Percentiles rank a stretch among this genome's conserved stretches.
phyloP scores from a whole-genome alignment of 2,888 invertebrate genomes.

The Drosophila merina region DNA sequence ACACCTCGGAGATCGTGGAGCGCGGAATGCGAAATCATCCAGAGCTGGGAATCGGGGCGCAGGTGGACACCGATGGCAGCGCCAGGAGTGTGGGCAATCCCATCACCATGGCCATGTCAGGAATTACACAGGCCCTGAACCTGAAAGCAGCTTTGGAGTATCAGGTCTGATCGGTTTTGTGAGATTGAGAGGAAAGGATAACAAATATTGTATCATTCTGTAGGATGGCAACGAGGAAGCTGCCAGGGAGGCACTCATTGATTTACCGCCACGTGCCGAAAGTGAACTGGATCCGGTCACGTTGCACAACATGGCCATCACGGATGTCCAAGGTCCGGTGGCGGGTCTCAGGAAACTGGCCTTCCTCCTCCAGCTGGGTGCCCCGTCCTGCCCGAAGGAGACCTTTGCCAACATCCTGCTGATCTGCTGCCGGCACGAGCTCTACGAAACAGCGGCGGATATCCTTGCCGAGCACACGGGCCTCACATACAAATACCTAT shows the following conservation, averaged over 20 bases:
- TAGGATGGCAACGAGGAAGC: constrained; percentile 90
- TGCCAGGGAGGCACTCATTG: constrained; percentile 93
- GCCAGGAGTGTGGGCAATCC: constrained; percentile 92
- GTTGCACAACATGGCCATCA: constrained; percentile 97
- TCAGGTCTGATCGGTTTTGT: background rate
- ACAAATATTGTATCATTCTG: background rate
- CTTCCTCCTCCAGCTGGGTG: constrained; percentile 97
- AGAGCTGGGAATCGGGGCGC: constrained; percentile 98
- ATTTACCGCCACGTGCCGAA: constrained; percentile 96
- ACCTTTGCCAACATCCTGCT: constrained; percentile 98
- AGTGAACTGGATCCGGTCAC: constrained; percentile 99
- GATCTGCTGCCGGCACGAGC: constrained; percentile 98
- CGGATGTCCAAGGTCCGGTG: constrained; percentile 96
- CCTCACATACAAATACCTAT: constrained; percentile 96
- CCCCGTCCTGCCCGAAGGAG: constrained; percentile 94
- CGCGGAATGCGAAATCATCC: constrained; percentile 98
- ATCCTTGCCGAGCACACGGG: constrained; percentile 98
- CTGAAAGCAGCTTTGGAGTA: constrained; percentile 98
- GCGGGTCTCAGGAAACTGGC: constrained; percentile 92
- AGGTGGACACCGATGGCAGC: constrained; percentile 89
- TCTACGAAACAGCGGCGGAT: constrained; percentile 98
- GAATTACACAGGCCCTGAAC: constrained; percentile 98
- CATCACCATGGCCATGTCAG: constrained; percentile 92
- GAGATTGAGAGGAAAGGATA: no score
- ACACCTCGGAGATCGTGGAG: constrained; percentile 96